A percentile compares a stretch with the other conserved stretches of the same genome.
phyloP scores from a whole-genome alignment of 2,797 vertebrate species.

The Scomberomorus guttatus region DNA sequence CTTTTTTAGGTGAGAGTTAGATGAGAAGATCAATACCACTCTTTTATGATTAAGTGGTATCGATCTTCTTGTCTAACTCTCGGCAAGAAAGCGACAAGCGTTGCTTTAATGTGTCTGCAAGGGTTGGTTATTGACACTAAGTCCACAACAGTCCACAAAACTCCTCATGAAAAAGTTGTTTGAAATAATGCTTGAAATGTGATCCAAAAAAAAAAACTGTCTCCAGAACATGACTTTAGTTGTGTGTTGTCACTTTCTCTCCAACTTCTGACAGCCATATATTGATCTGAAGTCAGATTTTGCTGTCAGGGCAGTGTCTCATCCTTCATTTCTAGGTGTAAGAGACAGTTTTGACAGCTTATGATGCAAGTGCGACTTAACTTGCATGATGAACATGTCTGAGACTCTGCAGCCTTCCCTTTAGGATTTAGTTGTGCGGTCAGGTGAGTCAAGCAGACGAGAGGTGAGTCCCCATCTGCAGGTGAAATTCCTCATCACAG shows the following conservation, averaged over 20 bases:
- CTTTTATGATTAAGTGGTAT: too few species aligned
- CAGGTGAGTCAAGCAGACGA: slow-evolving; percentile 14
- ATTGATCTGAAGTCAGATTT: slow-evolving; percentile 7
- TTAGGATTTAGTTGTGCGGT: slow-evolving; percentile 1
- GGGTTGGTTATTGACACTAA: too few species aligned
- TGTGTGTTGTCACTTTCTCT: not conserved
- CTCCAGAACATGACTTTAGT: too few species aligned
- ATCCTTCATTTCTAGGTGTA: not conserved
- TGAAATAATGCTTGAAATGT: too few species aligned
- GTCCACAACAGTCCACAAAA: too few species aligned
- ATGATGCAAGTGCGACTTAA: not conserved
- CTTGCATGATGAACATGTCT: slow-evolving; percentile 1
- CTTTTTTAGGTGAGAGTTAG: too few species aligned
- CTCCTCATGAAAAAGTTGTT: too few species aligned
- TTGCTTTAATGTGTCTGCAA: too few species aligned
- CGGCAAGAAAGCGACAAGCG: too few species aligned
- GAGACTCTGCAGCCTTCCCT: not conserved
- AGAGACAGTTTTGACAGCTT: slow-evolving; percentile 6
- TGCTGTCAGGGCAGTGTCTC: not conserved
- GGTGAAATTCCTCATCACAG: not conserved
- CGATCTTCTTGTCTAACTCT: too few species aligned
- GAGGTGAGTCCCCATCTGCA: slow-evolving; percentile 19
- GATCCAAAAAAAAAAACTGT: too few species aligned
- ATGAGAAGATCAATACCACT: too few species aligned
- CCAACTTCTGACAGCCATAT: not conserved